These are phyloP conservation scores for Nowickia ferox DNA, from an alignment of 2,888 invertebrate species.

Conservation along the genomic window DNA sequence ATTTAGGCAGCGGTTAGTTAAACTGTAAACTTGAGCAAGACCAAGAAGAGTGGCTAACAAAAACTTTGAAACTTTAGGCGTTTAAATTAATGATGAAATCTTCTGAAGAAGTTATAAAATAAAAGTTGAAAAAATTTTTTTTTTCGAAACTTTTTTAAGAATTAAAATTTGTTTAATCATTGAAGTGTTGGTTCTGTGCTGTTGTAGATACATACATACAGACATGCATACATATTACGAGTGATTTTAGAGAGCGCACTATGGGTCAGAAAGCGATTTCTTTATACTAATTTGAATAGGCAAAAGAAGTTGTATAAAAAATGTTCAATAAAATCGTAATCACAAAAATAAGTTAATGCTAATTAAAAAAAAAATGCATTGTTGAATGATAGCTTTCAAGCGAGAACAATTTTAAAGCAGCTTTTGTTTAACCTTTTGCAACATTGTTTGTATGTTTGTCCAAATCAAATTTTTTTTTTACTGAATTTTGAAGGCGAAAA, in stretches of 20 bases:
- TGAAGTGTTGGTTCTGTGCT: background rate
- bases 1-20: slow-evolving; percentile 12
- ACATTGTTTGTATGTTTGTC: too few species aligned
- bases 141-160: background rate
- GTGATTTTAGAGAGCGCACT: background rate
- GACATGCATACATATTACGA: background rate
- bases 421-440: too few species aligned
- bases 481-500: too few species aligned
- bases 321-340: too few species aligned
- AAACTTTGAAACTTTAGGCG: slow-evolving; percentile 6
- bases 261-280: too few species aligned
- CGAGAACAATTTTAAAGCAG: too few species aligned
- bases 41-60: slow-evolving; percentile 6
- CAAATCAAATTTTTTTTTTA: too few species aligned
- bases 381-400: too few species aligned
- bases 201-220: background rate
- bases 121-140: background rate
- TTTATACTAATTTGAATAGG: too few species aligned
- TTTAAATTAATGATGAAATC: slow-evolving; percentile 12
- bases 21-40: slow-evolving; percentile 18
- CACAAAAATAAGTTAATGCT: too few species aligned
- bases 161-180: background rate
- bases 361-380: too few species aligned
- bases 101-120: slow-evolving; percentile 2
- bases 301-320: too few species aligned